phyloP scores from a whole-genome alignment of 1,140 invertebrate genomes.

The Acyrthosiphon pisum region DNA sequence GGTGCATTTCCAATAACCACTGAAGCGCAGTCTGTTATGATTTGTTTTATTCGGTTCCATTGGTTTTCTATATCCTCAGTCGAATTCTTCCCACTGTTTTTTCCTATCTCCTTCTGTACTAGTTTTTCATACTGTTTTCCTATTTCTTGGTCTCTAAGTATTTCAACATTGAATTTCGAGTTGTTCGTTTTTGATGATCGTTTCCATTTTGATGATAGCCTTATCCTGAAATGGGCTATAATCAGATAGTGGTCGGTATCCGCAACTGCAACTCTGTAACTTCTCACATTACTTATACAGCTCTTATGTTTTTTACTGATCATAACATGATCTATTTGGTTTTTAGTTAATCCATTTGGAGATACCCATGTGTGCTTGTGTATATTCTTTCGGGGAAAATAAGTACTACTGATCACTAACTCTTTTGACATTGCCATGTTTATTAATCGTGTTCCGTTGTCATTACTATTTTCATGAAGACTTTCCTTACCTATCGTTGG shows the following conservation, averaged over 20 bases:
- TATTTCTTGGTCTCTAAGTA: not conserved
- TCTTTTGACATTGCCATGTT: conserved; percentile 23
- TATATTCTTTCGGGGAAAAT: no score
- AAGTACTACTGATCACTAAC: no score
- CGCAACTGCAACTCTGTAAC: no score
- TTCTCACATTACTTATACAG: not conserved
- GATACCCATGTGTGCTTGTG: not conserved
- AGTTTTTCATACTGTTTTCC: conserved; percentile 11
- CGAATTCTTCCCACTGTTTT: conserved; percentile 13
- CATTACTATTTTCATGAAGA: conserved; percentile 54
- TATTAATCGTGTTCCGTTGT: conserved; percentile 58
- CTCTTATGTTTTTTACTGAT: conserved; percentile 4
- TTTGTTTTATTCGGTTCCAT: not conserved
- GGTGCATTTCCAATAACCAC: not conserved
- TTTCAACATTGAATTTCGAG: conserved; percentile 14
- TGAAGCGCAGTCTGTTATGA: conserved; percentile 6
- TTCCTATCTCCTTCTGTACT: conserved; percentile 20
- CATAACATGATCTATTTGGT: not conserved
- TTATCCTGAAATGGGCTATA: not conserved
- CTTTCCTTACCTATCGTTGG: not conserved
- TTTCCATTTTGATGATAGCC: not conserved
- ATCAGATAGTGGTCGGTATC: not conserved
- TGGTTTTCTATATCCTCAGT: not conserved
- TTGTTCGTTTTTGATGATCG: not conserved
- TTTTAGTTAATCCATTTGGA: not conserved